A percentile compares a stretch with the other conserved stretches of the same genome.
phyloP scores from a whole-genome alignment of 2,113 vertebrate species.

The Lophotis ruficrista region DNA sequence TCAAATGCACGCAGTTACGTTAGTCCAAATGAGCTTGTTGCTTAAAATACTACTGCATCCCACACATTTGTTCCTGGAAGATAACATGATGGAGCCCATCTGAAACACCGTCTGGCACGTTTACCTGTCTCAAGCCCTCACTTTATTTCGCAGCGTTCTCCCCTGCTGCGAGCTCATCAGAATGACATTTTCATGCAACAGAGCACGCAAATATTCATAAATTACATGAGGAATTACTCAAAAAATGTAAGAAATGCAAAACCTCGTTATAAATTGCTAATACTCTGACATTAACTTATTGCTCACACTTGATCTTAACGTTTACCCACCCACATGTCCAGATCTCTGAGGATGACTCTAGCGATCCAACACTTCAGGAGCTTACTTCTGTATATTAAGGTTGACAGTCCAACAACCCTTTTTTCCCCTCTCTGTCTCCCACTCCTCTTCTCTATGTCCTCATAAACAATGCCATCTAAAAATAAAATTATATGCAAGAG shows the following conservation, averaged over 20 bases:
- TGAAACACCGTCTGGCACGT: slow-evolving; percentile 50
- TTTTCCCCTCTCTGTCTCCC: neutral
- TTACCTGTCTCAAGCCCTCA: slow-evolving; percentile 27
- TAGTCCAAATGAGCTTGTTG: slow-evolving; percentile 69
- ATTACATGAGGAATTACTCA: neutral
- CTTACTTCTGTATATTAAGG: neutral
- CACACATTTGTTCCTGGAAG: slow-evolving; percentile 75
- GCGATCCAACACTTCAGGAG: neutral
- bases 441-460: neutral
- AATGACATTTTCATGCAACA: neutral
- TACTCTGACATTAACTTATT: neutral
- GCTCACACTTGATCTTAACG: neutral
- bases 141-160: neutral
- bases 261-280: neutral
- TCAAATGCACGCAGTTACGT: slow-evolving; percentile 33
- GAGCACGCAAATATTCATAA: neutral
- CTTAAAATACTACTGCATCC: slow-evolving; percentile 72
- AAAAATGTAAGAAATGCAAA: neutral
- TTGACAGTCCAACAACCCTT: neutral
- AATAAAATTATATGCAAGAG: neutral
- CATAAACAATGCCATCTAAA: neutral
- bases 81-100: slow-evolving; percentile 46
- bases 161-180: neutral
- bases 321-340: neutral
- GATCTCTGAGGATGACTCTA: neutral